Evolutionary conservation across 2,797 vertebrate genomes (phyloP).

Genomic region (Xiphorhynchus erythropygius): DNA sequence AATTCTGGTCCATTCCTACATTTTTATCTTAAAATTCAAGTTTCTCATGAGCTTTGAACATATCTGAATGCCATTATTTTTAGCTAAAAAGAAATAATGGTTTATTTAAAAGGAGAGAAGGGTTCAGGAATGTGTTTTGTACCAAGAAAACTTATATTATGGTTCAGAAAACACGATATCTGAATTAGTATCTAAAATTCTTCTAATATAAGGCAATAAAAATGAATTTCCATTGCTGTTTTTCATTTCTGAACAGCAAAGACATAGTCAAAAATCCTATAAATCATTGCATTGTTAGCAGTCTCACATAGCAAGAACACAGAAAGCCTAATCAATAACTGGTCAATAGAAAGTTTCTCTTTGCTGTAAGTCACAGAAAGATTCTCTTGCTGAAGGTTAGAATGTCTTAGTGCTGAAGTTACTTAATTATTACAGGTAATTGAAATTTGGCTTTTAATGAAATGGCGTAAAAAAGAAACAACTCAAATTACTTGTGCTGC

Average conservation of each 20-base stretch:
- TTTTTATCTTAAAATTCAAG: not conserved
- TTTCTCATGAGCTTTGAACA: not conserved
- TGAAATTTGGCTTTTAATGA: not conserved
- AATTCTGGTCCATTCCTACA: not conserved
- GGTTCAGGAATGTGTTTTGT: not conserved
- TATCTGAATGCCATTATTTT: not conserved
- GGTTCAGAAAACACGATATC: not conserved
- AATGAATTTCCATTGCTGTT: not conserved
- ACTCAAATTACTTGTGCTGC: accelerated
- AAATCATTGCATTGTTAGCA: not conserved
- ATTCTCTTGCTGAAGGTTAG: slow-evolving; percentile 2
- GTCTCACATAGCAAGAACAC: not conserved
- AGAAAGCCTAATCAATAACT: not conserved
- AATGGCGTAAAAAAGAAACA: not conserved
- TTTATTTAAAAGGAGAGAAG: not conserved
- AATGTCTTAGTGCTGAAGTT: not conserved
- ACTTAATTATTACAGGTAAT: slow-evolving; percentile 19
- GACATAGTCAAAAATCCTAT: not conserved
- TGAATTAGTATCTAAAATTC: not conserved
- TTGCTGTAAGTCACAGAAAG: not conserved
- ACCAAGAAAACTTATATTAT: not conserved
- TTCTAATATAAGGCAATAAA: not conserved
- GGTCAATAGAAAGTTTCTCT: slow-evolving; percentile 21
- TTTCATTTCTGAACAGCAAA: not conserved
- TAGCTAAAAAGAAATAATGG: not conserved